A percentile compares a stretch with the other conserved stretches of the same genome.
Conservation (phyloP, 2,113 vertebrate species). For the Labeo catla region DNA sequence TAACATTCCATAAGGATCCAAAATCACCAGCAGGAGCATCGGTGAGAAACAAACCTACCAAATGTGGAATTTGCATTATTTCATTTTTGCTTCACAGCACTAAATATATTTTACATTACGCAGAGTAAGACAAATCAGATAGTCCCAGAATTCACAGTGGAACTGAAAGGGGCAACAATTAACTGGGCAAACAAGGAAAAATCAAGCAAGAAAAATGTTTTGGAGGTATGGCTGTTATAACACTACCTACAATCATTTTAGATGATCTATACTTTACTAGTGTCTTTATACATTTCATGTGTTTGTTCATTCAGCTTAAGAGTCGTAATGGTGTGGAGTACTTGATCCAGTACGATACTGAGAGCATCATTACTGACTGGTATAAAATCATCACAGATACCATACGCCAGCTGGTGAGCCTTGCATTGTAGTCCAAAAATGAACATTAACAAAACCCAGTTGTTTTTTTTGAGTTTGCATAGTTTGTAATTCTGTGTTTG, state of each 20-base stretch:
- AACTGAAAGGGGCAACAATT: conserved; percentile 83
- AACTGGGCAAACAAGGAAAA: conserved; percentile 88
- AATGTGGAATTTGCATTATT: neutral
- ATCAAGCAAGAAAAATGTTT: conserved; percentile 94
- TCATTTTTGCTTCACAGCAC: neutral
- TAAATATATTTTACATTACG: neutral
- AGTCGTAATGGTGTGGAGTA: conserved; percentile 85
- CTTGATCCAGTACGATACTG: conserved; percentile 92
- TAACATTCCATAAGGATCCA: conserved; percentile 95
- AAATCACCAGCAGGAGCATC: conserved; percentile 77
- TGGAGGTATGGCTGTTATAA: conserved; percentile 80
- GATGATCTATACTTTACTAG: neutral
- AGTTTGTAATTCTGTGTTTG: neutral
- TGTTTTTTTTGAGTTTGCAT: neutral
- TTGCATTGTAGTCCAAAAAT: neutral
- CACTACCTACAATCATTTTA: neutral
- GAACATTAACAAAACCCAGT: neutral
- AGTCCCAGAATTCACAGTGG: conserved; percentile 83
- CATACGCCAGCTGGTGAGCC: conserved; percentile 82
- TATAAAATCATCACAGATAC: conserved; percentile 83
- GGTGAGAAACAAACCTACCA: conserved; percentile 68
- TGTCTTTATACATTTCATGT: neutral
- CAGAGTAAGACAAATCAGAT: conserved; percentile 88
- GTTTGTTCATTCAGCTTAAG: conserved; percentile 78
- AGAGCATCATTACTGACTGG: conserved; percentile 91